Evolutionary conservation across 2,797 vertebrate genomes (phyloP).

Genomic region (Cichlasoma orientale): DNA sequence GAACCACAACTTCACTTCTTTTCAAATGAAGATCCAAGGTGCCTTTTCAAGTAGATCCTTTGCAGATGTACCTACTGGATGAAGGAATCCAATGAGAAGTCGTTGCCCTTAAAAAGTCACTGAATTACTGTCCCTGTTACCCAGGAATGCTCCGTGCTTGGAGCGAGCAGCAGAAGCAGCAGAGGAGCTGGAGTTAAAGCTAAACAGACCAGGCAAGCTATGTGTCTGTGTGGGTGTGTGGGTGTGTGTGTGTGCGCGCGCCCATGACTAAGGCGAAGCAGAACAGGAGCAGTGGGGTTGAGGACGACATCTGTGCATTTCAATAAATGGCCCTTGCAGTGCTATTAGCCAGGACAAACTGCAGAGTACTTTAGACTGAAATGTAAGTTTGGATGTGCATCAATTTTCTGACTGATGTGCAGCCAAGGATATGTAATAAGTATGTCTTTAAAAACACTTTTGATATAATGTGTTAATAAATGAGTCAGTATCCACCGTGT

Average conservation of each 20-base stretch:
- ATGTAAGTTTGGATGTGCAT: slow-evolving; percentile 37
- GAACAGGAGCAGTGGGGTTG: slow-evolving; percentile 61
- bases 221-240: neutral
- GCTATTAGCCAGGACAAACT: slow-evolving; percentile 48
- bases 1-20: slow-evolving; percentile 27
- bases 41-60: slow-evolving; percentile 46
- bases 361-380: slow-evolving; percentile 42
- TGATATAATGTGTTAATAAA: slow-evolving; percentile 55
- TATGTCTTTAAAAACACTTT: slow-evolving; percentile 26
- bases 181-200: slow-evolving; percentile 49
- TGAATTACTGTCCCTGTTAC: slow-evolving; percentile 63
- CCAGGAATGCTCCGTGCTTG: slow-evolving; percentile 63
- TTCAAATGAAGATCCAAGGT: slow-evolving; percentile 31
- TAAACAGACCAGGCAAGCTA: slow-evolving; percentile 47
- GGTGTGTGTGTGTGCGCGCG: neutral
- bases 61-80: slow-evolving; percentile 65
- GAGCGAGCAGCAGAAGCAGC: slow-evolving; percentile 47
- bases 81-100: slow-evolving; percentile 41
- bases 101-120: slow-evolving; percentile 44
- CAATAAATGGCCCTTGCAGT: slow-evolving; percentile 41
- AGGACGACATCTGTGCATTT: slow-evolving; percentile 56
- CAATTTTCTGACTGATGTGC: slow-evolving; percentile 43
- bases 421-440: slow-evolving; percentile 44
- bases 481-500: slow-evolving; percentile 16
- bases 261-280: slow-evolving; percentile 22